Evolutionary conservation across 2,113 vertebrate species (phyloP), one percentile per base, ranked within the genome.

Genomic region (Apus apus): DNA sequence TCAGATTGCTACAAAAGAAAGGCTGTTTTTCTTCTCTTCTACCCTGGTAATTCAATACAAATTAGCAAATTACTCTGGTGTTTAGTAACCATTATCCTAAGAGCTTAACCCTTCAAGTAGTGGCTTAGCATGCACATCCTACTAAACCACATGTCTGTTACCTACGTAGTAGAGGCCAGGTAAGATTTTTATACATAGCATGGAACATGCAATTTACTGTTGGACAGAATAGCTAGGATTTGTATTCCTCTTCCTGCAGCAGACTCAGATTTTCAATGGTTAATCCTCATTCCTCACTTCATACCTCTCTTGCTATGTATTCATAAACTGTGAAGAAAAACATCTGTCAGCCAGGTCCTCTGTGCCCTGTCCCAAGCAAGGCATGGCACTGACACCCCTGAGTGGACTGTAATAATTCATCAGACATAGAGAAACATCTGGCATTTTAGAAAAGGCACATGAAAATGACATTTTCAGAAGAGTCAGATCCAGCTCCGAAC

Each of bases 371-470:
- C 22, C 53, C 11, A 32, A 53, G 67, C 20, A 66, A 82, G 89
- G 67, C 74, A 76, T 21, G 50, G 29, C 29, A 87, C 89, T 78
- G 72, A 92, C 87, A 89, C 53, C 57, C 65, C 76, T 88, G 60
- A 64, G 62, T 48, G 34, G 43, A 84, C 50, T 84, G 53, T 50
- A 78, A 84, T 61, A 50, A 84, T 77, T 71, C 61, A 80, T 38
- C 3, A 74, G 15, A 22, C 32, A 9, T 1, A 56, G 10, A n/a
- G 71, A 94, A 87, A 70, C 22, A 94, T 48, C 81, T 83, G 90
- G 67, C 38, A 74, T 62, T 91, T 94, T 94, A 96, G 53, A 92
- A 97, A 97, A 97, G 84, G 77, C 81, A 96, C 90, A 46, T 58
- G 34, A 79, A 84, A 83, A 90, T 48, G 29, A 48, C 73, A 86